These are phyloP conservation scores for Epinephelus lanceolatus DNA, from an alignment of 2,113 vertebrate species.

Conservation along the genomic window DNA sequence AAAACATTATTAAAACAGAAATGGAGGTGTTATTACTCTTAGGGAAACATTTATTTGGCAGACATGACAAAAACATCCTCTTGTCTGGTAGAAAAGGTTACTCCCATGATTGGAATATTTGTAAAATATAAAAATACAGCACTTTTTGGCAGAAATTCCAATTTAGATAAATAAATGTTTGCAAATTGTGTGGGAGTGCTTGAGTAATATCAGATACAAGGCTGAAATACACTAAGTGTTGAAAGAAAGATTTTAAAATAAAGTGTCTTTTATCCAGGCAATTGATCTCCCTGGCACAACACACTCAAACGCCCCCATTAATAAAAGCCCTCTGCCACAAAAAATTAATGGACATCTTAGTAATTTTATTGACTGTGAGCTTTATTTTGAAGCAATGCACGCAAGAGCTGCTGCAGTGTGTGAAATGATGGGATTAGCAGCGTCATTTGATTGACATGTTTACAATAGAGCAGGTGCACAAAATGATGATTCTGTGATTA, in stretches of 20 bases:
- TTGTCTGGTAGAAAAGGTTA: background rate
- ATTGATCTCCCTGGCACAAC: background rate
- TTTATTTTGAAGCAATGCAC: slow-evolving; percentile 26
- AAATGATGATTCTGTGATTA: slow-evolving; percentile 29
- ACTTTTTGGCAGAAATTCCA: background rate
- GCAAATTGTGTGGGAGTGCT: background rate
- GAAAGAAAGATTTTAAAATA: slow-evolving; percentile 22
- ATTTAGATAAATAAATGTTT: slow-evolving; percentile 8
- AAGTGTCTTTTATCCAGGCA: background rate
- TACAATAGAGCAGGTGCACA: slow-evolving; percentile 47
- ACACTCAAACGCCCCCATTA: background rate
- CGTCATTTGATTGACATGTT: slow-evolving; percentile 41
- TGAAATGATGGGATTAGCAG: slow-evolving; percentile 43
- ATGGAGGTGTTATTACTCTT: slow-evolving; percentile 18
- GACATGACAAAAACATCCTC: slow-evolving; percentile 34
- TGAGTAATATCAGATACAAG: background rate
- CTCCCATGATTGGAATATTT: background rate
- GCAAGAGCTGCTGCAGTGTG: slow-evolving; percentile 22
- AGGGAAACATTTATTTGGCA: background rate
- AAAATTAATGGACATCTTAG: slow-evolving; percentile 14
- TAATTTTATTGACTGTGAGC: slow-evolving; percentile 24
- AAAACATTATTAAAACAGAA: slow-evolving; percentile 13
- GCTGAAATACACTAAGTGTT: background rate
- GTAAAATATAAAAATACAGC: background rate
- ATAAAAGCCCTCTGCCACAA: background rate